Evolutionary conservation across 2,888 invertebrate species (phyloP).

Genomic region (Catocala fraxini): DNA sequence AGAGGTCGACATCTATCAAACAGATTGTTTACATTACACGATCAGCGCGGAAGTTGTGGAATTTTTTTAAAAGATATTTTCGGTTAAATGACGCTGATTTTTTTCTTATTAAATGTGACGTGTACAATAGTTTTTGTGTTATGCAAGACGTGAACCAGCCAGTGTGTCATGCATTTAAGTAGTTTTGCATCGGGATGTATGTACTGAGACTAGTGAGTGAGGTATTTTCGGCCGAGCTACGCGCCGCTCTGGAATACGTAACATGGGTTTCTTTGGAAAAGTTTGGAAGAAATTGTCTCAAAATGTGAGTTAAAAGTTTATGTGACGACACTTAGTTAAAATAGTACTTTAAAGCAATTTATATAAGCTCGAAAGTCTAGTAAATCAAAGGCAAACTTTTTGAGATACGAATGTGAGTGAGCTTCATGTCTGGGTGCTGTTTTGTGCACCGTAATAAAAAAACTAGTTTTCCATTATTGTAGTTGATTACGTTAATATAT

Average conservation of each 20-base stretch:
- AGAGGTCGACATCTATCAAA: conserved; percentile 47
- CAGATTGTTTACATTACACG: conserved; percentile 60
- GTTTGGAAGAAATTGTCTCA: conserved; percentile 62
- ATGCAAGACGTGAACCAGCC: conserved; percentile 65
- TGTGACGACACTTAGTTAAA: no score
- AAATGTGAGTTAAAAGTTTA: conserved; percentile 52
- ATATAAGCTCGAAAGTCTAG: no score
- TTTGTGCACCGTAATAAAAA: no score
- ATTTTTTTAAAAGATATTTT: conserved; percentile 67
- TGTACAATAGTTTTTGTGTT: conserved; percentile 48
- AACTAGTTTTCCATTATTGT: no score
- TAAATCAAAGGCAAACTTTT: no score
- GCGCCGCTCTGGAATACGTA: conserved; percentile 39
- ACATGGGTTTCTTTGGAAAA: conserved; percentile 67
- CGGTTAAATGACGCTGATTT: conserved; percentile 49
- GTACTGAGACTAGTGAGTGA: conserved; percentile 34
- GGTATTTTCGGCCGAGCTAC: conserved; percentile 42
- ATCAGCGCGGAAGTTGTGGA: conserved; percentile 62
- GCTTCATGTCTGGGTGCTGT: no score
- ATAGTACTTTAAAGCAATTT: no score
- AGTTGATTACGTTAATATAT: no score
- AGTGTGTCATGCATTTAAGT: conserved; percentile 37
- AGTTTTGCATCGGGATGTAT: conserved; percentile 22
- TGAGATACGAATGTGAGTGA: no score
- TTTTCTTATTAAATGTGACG: conserved; percentile 52